Evolutionary conservation across 2,113 vertebrate species (phyloP).

Genomic region (Aepyceros melampus): DNA sequence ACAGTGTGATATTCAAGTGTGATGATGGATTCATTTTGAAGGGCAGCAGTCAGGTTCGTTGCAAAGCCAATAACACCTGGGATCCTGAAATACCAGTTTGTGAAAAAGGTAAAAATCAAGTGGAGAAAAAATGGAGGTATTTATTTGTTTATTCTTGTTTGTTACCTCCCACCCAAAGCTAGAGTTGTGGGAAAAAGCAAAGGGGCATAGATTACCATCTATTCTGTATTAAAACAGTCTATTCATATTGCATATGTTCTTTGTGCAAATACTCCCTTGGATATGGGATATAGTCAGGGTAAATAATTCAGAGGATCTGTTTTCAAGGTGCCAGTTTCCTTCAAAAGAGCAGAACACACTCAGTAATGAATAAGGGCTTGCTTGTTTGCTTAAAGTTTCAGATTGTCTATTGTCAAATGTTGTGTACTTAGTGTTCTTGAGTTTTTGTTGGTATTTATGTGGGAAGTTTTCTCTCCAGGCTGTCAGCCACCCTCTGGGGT

Average conservation of each 20-base stretch:
- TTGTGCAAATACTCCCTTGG: not conserved
- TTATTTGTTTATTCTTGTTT: not conserved
- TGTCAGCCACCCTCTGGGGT: slow-evolving; percentile 56
- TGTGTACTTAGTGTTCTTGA: not conserved
- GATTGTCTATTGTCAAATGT: not conserved
- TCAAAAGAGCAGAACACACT: not conserved
- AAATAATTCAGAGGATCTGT: not conserved
- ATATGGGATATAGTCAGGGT: not conserved
- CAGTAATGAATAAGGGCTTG: not conserved
- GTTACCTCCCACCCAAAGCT: not conserved
- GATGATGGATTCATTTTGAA: slow-evolving; percentile 65
- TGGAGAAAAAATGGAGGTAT: not conserved
- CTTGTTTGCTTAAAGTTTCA: not conserved
- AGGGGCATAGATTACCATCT: not conserved
- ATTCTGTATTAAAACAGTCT: not conserved
- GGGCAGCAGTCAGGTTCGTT: slow-evolving; percentile 66
- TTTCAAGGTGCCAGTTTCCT: not conserved
- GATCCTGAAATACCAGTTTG: slow-evolving; percentile 69
- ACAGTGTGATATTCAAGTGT: slow-evolving; percentile 69
- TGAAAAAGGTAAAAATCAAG: slow-evolving; percentile 69
- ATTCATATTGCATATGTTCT: not conserved
- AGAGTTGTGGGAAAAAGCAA: not conserved
- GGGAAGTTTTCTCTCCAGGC: slow-evolving; percentile 46
- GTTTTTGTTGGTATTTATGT: not conserved
- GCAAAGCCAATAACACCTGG: slow-evolving; percentile 69